Evolutionary conservation across 2,797 vertebrate genomes (phyloP), one percentile per base, ranked within the genome.

Genomic region (Falco peregrinus): DNA sequence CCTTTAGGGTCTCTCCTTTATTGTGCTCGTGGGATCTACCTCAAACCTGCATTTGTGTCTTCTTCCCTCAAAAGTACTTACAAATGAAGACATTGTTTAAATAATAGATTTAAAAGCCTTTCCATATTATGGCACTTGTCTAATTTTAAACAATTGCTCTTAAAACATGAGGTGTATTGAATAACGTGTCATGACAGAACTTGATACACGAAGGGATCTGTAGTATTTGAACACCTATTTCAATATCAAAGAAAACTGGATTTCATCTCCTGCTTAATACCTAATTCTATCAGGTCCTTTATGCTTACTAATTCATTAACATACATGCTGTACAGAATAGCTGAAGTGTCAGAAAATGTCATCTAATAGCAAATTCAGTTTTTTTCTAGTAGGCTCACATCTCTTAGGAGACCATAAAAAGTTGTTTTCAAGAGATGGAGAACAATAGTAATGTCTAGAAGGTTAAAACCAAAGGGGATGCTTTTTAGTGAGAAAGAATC

Each of bases 221-320:
- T 88, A 93, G 61, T 64, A 84, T 69, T 60, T 83, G 86, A 96
- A 69, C 68, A 90, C 54, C 68, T 77, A 68, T 96, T 92, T 96
- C 92, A 89, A 76, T 88, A 95, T 95, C 87, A 96, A 93, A 96
- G 79, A 64, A 83, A 85, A 80, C 7, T 37, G 50, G 33, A 48
- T 91, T 94, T 95, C 95, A 61, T 77, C 69, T 89, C 57, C 89
- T 86, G 57, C 73, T 93, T 85, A 61, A 83, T 93, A 48, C 81
- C 65, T 71, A 78, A 48, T 75, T 87, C 87, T 78, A 20, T 81
- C 87, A 84, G 73, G 69, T 81, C 91, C 82, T 89, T 87, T 86
- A 33, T 76, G 81, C 73, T 96, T 69, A 47, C 73, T 75, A 92
- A 92, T 94, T 96, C 73, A 89, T 91, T 96, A 89, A 89, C 69